A percentile compares a stretch with the other conserved stretches of the same genome.
These are phyloP conservation scores for Romanogobio albipinnatus DNA, from an alignment of 2,113 vertebrate species.

Conservation along the genomic window DNA sequence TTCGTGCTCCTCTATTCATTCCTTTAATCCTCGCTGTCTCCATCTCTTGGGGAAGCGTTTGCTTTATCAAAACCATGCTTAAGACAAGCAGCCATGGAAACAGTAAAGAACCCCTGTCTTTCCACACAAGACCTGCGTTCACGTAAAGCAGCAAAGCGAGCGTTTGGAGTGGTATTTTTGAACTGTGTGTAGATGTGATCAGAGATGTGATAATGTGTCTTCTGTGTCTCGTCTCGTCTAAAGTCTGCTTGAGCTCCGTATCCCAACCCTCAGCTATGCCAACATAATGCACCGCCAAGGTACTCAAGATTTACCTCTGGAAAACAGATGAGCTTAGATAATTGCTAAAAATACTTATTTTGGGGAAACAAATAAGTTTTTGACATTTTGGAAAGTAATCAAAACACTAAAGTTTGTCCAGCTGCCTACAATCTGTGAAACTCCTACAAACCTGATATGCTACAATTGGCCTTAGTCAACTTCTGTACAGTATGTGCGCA, in stretches of 20 bases:
- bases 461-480: neutral
- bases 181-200: conserved; percentile 23
- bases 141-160: neutral
- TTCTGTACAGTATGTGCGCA: neutral
- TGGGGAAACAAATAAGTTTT: neutral
- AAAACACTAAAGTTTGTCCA: neutral
- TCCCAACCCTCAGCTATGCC: neutral
- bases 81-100: conserved; percentile 54
- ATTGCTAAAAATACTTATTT: conserved; percentile 48
- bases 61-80: conserved; percentile 40
- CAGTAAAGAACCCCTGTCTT: conserved; percentile 17
- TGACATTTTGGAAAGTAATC: conserved; percentile 16
- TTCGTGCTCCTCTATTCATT: conserved; percentile 15
- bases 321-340: conserved; percentile 36
- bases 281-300: neutral
- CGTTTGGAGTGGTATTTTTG: conserved; percentile 21
- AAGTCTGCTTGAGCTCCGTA: neutral
- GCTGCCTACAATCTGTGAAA: neutral
- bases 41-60: conserved; percentile 25
- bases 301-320: neutral
- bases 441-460: neutral
- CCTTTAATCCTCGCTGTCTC: conserved; percentile 41
- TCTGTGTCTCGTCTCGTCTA: conserved; percentile 3
- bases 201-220: conserved; percentile 10
- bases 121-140: neutral